Evolutionary conservation across 2,888 invertebrate species (phyloP), one percentile per base, ranked within the genome.

Genomic region (Polyploca ridens): DNA sequence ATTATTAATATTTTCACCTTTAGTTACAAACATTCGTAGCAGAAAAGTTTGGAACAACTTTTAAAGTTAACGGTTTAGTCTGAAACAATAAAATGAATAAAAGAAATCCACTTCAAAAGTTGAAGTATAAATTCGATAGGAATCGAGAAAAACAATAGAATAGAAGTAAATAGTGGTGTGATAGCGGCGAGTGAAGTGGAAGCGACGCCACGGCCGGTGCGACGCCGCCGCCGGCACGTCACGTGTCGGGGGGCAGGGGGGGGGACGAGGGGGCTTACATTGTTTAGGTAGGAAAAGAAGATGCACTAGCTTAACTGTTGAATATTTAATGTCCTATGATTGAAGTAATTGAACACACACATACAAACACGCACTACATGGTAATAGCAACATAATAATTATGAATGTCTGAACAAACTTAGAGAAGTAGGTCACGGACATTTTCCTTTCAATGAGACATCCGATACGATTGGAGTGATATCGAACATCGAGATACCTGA

Each of bases 81-180:
- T 16, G 0, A 49, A 49, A 16, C 16, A 49, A 49, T 49, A 49
- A 49, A 49, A n/a, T 38, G 38, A 38, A 38, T 41, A 41, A 41
- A 41, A 41, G 5, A 16, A 16, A 49, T 49, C 16, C 16, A 16
- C 49, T 49, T 7, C 16, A 16, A 49, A 49, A 49, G 16, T 49
- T 49, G n/a, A 49, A 49, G 49, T 49, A 49, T 49, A 49, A 49
- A 49, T 49, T 49, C 49, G 49, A 49, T 49, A n/a, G n/a, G 49
- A n/a, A 49, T 16, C 49, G 49, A 10, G n/a, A 49, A 16, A n/a
- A 49, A 49, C 49, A 49, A 49, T 49, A 16, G 49, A 49, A 49
- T 8, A 49, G n/a, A 49, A 16, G 49, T 49, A 49, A 49, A 16
- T 16, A 49, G 49, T 49, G 44, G n/a, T 16, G 49, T 49, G 49